Evolutionary conservation across 1,140 invertebrate species (phyloP), one percentile per base, ranked within the genome.

Genomic region (Macrobrachium rosenbergii): DNA sequence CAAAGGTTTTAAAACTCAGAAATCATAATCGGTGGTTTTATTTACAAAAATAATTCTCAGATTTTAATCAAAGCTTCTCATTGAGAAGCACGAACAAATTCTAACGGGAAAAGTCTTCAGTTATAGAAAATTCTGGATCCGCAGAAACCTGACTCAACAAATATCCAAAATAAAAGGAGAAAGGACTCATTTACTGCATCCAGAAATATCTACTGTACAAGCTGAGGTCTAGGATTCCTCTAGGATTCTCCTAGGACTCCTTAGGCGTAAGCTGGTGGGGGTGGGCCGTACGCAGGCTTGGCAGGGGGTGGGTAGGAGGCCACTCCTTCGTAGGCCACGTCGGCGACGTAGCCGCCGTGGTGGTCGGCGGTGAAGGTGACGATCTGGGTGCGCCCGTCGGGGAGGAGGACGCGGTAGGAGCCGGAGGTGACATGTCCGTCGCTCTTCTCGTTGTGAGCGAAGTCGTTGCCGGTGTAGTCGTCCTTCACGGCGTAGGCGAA

Each of bases 391-490:
- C 81, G 81, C 23, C 81, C 81, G 81, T 83, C 81, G 81, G 81
- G 81, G 16, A 83, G 81, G 43, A 28, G 8, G 52, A 83, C 81
- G 21, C 69, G 28, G 81, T 83, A 83, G 1, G 81, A 83, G 8
- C 81, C 81, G 64, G 64, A 59, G 81, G 81, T 83, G 67, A 83
- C 67, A 0, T 72, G 28, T 2, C 81, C 81, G 81, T 83, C 81
- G 67, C 81, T 83, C 28, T 45, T 83, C 81, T 83, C 81, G 67
- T 83, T 43, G 2, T 83, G 81, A 28, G 21, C 67, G 52, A 83
- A 83, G 81, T 83, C 81, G 81, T 83, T 83, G 81, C 81, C 81
- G 67, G 45, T 73, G 67, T 73, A 73, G 52, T 73, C 69, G 67
- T 73, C 69, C 67, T 60, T 83, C 37, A 75, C 67, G 67, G 81